A percentile compares a stretch with the other conserved stretches of the same genome.
phyloP scores from a whole-genome alignment of 1,140 invertebrate genomes.

The Limonius californicus region DNA sequence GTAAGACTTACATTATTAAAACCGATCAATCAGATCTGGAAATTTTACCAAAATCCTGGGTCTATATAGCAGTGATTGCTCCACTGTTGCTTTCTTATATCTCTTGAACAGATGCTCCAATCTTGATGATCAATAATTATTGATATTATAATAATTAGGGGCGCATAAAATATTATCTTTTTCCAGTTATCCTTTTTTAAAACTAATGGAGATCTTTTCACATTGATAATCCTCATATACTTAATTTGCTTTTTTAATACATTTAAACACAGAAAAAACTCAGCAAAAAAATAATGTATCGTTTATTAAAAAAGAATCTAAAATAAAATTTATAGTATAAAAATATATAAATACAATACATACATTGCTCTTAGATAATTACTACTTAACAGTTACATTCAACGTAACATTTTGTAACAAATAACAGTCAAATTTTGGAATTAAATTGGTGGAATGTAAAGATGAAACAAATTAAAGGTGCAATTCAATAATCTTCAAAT shows the following conservation, averaged over 20 bases:
- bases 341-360: slow-evolving; percentile 2
- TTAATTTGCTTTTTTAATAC: neutral
- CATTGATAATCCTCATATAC: neutral
- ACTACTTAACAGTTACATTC: neutral
- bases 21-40: too few relatives aligned
- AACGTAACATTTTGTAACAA: neutral
- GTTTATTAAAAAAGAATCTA: neutral
- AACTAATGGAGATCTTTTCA: too few relatives aligned
- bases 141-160: neutral
- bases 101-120: too few relatives aligned
- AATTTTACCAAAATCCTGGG: too few relatives aligned
- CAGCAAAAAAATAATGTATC: neutral
- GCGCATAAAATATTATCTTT: neutral
- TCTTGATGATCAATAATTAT: too few relatives aligned
- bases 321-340: neutral
- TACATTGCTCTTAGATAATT: neutral
- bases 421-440: neutral
- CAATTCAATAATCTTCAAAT: too few relatives aligned
- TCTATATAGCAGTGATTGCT: too few relatives aligned
- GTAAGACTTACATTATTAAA: too few relatives aligned
- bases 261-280: neutral
- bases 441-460: neutral
- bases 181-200: too few relatives aligned
- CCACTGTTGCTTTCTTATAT: too few relatives aligned
- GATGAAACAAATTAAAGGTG: neutral